Evolutionary conservation across 2,113 vertebrate genomes (phyloP).

Genomic region (Talpa occidentalis): DNA sequence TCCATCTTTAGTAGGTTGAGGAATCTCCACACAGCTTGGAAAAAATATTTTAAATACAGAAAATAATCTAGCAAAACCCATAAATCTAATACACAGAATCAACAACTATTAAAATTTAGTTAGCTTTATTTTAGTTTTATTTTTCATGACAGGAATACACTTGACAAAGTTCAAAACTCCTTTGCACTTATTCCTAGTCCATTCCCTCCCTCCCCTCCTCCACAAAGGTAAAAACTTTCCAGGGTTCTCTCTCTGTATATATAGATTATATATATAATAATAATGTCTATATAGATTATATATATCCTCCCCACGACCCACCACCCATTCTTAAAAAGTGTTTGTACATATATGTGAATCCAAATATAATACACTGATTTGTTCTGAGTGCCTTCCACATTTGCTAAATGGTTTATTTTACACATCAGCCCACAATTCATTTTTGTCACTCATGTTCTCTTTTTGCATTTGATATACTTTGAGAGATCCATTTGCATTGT

Average conservation of each 20-base stretch:
- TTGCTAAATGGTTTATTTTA: neutral
- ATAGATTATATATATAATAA: too few species aligned
- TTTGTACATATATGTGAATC: neutral
- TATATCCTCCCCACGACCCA: neutral
- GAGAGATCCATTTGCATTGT: neutral
- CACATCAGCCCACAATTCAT: neutral
- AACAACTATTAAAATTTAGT: neutral
- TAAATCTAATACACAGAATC: neutral
- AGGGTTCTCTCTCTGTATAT: neutral
- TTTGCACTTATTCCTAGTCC: neutral
- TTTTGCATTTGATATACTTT: neutral
- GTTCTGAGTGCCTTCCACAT: neutral
- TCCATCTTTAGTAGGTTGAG: too few species aligned
- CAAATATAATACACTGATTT: neutral
- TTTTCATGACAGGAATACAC: neutral
- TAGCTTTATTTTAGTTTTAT: neutral
- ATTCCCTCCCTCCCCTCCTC: neutral
- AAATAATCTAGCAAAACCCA: neutral
- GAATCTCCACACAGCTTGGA: too few species aligned
- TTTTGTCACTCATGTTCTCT: neutral
- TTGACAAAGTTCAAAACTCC: neutral
- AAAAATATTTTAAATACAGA: conserved; percentile 7
- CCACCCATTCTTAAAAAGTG: neutral
- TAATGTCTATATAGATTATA: too few species aligned
- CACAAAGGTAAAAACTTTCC: neutral